phyloP scores from a whole-genome alignment of 30 jellyfish, hydroid and myxozoan species.

The Turritopsis dohrnii region DNA sequence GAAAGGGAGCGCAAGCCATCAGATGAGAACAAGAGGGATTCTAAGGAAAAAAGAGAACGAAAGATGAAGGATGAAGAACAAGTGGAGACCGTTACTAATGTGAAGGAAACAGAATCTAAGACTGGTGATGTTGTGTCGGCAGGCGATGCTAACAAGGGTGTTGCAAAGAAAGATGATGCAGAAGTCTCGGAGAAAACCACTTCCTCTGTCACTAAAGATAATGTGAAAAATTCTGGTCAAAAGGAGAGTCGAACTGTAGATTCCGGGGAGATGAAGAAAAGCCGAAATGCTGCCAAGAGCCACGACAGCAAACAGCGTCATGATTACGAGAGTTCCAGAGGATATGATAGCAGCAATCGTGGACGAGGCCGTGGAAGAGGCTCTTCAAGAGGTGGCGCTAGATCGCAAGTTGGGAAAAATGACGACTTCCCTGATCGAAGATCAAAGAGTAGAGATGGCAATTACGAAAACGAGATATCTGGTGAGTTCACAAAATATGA shows the following conservation, averaged over 20 bases:
- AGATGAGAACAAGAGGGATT: neutral
- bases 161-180: neutral
- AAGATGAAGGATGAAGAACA: neutral
- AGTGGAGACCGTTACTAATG: neutral
- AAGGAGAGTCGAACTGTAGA: neutral
- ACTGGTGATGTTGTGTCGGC: neutral
- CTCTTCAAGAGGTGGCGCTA: neutral
- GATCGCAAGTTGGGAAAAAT: neutral
- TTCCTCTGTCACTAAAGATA: neutral
- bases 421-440: neutral
- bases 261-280: slow-evolving; percentile 18
- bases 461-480: slow-evolving; percentile 2
- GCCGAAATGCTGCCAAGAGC: neutral
- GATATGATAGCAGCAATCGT: neutral
- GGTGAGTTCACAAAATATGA: neutral
- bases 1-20: neutral
- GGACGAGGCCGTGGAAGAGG: slow-evolving; percentile 14
- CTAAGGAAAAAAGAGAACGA: neutral
- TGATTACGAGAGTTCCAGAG: neutral
- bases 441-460: neutral
- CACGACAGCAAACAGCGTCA: neutral
- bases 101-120: neutral
- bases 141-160: neutral
- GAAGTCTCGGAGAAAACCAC: neutral
- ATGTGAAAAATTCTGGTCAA: neutral